Evolutionary conservation across 1,140 invertebrate species (phyloP), one percentile per base, ranked within the genome.

Genomic region (Lasioglossum albipes): DNA sequence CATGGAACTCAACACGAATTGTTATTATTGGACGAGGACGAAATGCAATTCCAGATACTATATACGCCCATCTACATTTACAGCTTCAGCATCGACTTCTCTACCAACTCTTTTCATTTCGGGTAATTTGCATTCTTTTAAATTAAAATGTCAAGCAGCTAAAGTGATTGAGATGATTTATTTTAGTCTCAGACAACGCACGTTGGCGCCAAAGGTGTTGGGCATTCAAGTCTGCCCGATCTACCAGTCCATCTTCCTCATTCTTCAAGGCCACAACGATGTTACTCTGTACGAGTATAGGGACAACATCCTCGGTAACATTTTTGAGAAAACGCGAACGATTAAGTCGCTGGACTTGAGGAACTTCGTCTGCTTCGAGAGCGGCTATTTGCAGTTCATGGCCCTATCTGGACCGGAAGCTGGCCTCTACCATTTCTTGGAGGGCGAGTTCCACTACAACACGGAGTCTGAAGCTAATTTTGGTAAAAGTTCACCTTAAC

Each of bases 331-430:
- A 2, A 31, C 67, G 7, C 62, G 82, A 7, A 61, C 18, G 7
- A 85, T 91, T 5, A 79, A 82, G 22, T 85, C 84, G 7, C 79
- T 71, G 1, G 79, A 83, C 57, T 72, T 90, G 1, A 81, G 61
- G 7, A 89, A 91, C 66, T 86, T 87, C 1, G 70, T 89, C 9
- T 91, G 87, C 54, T 92, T 92, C 45, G 82, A 91, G 64, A 92
- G 88, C 70, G 89, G 90, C 9, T 84, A 90, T 13, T 76, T 87
- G 2, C 64, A 84, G 41, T 91, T 91, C 64, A 18, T 92, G 13
- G 85, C 82, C 7, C 84, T 83, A n/a, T 89, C 88, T 7, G 91
- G 89, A 18, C 54, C 61, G 1, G 75, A 89, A 75, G 22, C 77
- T 18, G 83, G 73, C 6, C 83, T 92, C n/a, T 88, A 88, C 66